Percentiles rank a stretch among this genome's conserved stretches.
Evolutionary conservation across 2,113 vertebrate species (phyloP).

Genomic region (Cettia cetti): DNA sequence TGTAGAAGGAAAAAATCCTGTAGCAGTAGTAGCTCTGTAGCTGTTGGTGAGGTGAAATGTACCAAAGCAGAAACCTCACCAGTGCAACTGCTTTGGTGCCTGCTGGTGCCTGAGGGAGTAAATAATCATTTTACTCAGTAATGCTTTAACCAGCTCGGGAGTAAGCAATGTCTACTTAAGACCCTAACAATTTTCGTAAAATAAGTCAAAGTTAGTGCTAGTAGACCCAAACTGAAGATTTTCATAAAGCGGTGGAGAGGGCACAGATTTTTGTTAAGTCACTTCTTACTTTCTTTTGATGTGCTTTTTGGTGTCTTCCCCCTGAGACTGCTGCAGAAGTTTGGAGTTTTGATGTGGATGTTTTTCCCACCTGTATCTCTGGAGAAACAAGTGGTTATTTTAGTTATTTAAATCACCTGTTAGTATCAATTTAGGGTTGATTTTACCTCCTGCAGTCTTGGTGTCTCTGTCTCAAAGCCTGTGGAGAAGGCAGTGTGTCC

Average conservation of each 20-base stretch:
- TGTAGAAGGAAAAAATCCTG: background rate
- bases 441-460: background rate
- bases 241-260: background rate
- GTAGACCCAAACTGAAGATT: background rate
- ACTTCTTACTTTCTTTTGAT: background rate
- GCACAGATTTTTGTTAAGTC: background rate
- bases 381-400: background rate
- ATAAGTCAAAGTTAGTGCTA: background rate
- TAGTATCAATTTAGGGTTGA: background rate
- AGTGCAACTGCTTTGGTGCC: background rate
- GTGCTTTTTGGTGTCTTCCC: background rate
- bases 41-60: background rate
- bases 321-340: background rate
- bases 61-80: background rate
- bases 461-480: background rate
- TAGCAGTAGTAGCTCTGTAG: background rate
- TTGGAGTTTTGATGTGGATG: background rate
- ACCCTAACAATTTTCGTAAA: background rate
- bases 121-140: background rate
- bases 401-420: background rate
- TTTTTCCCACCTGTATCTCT: background rate
- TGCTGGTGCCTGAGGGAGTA: background rate
- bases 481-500: background rate
- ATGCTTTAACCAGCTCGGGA: background rate
- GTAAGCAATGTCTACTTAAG: background rate